Conservation (phyloP, 2,888 invertebrate species). For the Papilio elwesi region DNA sequence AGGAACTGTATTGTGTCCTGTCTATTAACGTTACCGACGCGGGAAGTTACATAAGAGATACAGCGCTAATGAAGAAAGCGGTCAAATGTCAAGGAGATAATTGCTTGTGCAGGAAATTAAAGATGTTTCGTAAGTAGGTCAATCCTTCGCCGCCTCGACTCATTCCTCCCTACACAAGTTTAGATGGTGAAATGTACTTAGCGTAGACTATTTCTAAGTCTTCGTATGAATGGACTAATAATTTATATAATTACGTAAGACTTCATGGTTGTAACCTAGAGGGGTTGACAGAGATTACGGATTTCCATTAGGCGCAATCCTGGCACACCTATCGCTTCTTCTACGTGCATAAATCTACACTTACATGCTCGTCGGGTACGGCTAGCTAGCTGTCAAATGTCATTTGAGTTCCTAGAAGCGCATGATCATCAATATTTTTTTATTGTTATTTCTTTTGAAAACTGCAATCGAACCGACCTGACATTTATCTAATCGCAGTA, state of each 20-base stretch:
- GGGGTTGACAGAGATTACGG: too few species aligned
- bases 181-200: constrained; percentile 31
- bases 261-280: too few species aligned
- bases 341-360: too few species aligned
- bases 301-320: too few species aligned
- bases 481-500: background rate
- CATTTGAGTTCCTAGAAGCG: too few species aligned
- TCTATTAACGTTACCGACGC: constrained; percentile 39
- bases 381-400: too few species aligned
- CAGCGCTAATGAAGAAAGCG: constrained; percentile 77
- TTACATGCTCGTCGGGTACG: too few species aligned
- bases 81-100: constrained; percentile 83
- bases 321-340: too few species aligned
- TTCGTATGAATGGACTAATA: background rate
- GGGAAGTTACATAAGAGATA: constrained; percentile 67
- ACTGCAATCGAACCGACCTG: too few species aligned
- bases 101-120: constrained; percentile 82
- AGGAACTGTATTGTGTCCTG: constrained; percentile 21
- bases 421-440: too few species aligned
- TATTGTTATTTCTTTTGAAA: too few species aligned
- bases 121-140: constrained; percentile 78
- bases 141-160: constrained; percentile 56
- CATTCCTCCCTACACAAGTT: constrained; percentile 43
- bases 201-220: background rate
- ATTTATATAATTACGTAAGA: background rate